phyloP scores from a whole-genome alignment of 1,140 invertebrate species.

The Heliconius congener region DNA sequence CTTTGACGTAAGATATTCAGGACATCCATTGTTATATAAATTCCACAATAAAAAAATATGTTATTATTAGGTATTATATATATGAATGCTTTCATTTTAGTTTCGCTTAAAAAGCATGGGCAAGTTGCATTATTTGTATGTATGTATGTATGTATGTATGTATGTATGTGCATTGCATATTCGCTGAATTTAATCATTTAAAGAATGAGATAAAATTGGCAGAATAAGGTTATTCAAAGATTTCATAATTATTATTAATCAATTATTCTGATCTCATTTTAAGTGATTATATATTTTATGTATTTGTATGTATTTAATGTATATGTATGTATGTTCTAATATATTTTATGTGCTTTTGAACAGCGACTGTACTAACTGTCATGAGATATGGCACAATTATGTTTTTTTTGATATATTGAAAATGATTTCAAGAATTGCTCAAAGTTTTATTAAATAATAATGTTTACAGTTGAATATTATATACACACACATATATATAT shows the following conservation, averaged over 20 bases:
- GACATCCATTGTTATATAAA: neutral
- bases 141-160: too few species aligned
- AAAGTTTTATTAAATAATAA: too few species aligned
- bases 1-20: neutral
- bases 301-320: neutral
- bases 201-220: neutral
- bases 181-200: neutral
- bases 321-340: neutral
- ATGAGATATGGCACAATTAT: neutral
- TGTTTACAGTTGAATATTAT: too few species aligned
- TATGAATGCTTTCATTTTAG: neutral
- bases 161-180: neutral
- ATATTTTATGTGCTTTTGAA: neutral
- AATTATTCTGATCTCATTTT: neutral
- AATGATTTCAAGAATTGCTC: neutral
- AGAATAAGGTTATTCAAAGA: neutral
- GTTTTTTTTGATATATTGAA: neutral
- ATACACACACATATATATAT: too few species aligned
- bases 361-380: conserved; percentile 7
- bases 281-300: neutral
- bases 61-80: neutral
- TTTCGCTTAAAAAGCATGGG: neutral
- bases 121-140: neutral
- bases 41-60: neutral
- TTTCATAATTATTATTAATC: neutral